Evolutionary conservation across 2,113 vertebrate genomes (phyloP), one percentile per base, ranked within the genome.

Genomic region (Nerophis ophidion): DNA sequence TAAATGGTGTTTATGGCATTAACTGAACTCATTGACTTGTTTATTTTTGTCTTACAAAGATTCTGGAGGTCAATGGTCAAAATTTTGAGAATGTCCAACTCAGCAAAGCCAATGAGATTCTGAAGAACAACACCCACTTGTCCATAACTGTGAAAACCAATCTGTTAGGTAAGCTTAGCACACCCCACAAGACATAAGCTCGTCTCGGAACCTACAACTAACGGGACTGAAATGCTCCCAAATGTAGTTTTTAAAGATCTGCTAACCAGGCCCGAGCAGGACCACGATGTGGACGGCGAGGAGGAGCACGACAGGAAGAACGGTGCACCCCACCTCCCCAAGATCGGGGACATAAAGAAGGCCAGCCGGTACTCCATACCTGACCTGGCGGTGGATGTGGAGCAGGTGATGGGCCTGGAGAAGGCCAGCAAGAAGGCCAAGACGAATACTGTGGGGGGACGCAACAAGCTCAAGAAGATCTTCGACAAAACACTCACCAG

Each of bases 81-180:
- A 99, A 98, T 74, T 99, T 99, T 79, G 97, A 99, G 90, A 99
- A 97, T 56, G 94, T 98, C 81, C 96, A 95, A 81, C 90, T 98
- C 74, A 92, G 87, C 68, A 99, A 99, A 93, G 97, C 95, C 85
- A 95, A 95, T 65, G 97, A 99, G 91, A 99, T 99, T 82, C 92
- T 99, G 78, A 92, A 92, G 86, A 98, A 99, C 91, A 98, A 99
- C 87, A 99, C 97, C 34, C 97, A 99, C 84, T 84, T 99, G 78
- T 97, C 97, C 65, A 96, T 99, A 91, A 98, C 96, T 95, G 97
- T 99, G 93, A 99, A 98, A 93, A 99, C 96, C 48, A 98, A 99
- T 75, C 92, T 99, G 71, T 91, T 99, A 88, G 97, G 97, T 99
- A 87, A 90, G 16, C 49, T 16, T 4, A 16, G 48, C 16, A 16